These are phyloP conservation scores for Larimichthys crocea DNA, from an alignment of 2,113 vertebrate species.

Conservation along the genomic window DNA sequence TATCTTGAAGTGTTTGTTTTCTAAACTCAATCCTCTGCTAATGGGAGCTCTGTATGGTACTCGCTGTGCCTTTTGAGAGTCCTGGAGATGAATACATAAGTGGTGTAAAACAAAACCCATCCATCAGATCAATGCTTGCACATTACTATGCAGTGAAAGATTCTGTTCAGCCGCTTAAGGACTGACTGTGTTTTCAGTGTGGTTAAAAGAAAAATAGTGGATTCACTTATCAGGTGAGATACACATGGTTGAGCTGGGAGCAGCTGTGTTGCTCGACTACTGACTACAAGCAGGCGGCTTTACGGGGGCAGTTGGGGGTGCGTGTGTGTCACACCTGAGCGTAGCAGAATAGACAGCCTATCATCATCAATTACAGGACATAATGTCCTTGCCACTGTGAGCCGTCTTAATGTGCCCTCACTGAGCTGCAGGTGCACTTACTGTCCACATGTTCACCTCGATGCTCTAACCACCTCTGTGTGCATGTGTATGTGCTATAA, in stretches of 20 bases:
- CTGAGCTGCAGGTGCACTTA: background rate
- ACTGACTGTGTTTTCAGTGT: slow-evolving; percentile 15
- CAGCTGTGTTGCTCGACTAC: slow-evolving; percentile 24
- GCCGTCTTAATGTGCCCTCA: slow-evolving; percentile 15
- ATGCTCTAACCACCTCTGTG: background rate
- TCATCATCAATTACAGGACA: slow-evolving; percentile 61
- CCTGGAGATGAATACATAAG: slow-evolving; percentile 48
- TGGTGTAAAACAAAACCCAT: slow-evolving; percentile 40
- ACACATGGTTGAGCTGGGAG: slow-evolving; percentile 46
- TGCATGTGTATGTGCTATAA: background rate
- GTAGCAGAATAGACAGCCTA: slow-evolving; percentile 34
- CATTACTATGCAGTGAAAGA: slow-evolving; percentile 19
- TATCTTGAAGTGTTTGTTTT: slow-evolving; percentile 41
- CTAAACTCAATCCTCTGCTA: slow-evolving; percentile 23
- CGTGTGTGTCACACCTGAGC: slow-evolving; percentile 33
- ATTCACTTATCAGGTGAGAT: slow-evolving; percentile 45
- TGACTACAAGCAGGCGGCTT: slow-evolving; percentile 41
- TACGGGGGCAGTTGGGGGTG: background rate
- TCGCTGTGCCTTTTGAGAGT: slow-evolving; percentile 46
- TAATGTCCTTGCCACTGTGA: slow-evolving; percentile 51
- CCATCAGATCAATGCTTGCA: slow-evolving; percentile 41
- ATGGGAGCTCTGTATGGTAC: slow-evolving; percentile 27
- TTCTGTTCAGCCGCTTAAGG: slow-evolving; percentile 32
- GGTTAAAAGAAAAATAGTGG: slow-evolving; percentile 3
- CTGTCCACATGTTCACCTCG: slow-evolving; percentile 47